Conservation (phyloP, 2,888 invertebrate genomes). For the Gibbula magus region DNA sequence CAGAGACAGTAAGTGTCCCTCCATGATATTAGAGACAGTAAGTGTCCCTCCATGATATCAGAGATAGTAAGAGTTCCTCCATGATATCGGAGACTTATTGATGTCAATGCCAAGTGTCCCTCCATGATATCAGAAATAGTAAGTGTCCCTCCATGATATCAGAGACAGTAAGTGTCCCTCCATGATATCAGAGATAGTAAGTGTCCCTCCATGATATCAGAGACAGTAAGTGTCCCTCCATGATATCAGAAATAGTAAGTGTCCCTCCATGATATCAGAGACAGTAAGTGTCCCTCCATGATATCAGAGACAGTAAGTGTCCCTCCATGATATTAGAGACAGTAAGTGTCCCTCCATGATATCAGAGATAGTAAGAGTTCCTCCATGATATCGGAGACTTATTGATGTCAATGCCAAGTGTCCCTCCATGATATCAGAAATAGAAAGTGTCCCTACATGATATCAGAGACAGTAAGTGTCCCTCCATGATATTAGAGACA, state of each 20-base stretch:
- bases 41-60: background rate
- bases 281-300: background rate
- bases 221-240: too few relatives aligned
- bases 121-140: constrained; percentile 84
- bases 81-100: background rate
- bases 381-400: background rate
- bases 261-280: background rate
- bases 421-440: constrained; percentile 86
- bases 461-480: too few relatives aligned
- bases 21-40: background rate
- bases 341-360: background rate
- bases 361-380: background rate
- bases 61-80: background rate
- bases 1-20: too few relatives aligned
- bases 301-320: background rate
- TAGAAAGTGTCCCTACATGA: constrained; percentile 48
- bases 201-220: too few relatives aligned
- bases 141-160: constrained; percentile 21
- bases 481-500: too few relatives aligned
- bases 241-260: background rate
- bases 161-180: too few relatives aligned
- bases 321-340: too few relatives aligned
- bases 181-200: too few relatives aligned
- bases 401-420: too few relatives aligned
- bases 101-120: too few relatives aligned